Evolutionary conservation across 2,888 invertebrate species (phyloP), one percentile per base, ranked within the genome.

Genomic region (Pocota personata): DNA sequence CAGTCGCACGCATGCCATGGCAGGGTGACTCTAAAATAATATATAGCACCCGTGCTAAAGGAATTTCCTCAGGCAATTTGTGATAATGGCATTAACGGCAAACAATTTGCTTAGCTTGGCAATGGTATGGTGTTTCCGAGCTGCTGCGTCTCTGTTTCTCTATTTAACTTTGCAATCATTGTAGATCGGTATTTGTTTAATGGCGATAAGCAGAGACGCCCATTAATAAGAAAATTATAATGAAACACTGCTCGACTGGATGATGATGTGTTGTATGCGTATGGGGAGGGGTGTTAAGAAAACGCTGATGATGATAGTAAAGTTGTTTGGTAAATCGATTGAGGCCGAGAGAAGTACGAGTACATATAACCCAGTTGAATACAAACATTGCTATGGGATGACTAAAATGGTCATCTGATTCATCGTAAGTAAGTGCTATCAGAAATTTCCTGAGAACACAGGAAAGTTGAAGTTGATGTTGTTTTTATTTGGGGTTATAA

Each of bases 141-240:
- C 55, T 64, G 35, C 66, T 43, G 37, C 46, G 27, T 21, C 55
- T 7, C 50, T n/a, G 27, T 5, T 14, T 19, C 30, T 40, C 40
- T 32, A 12, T 69, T 71, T 64, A 35, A 62, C 62, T 71, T 71
- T 62, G 64, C 43, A 64, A 72, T 72, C 72, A 66, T 37, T 64
- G 64, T 67, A 72, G 79, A 79, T 79, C 66, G 64, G 80, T 73
- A 76, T 86, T 82, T 86, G 80, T 82, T 72, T 72, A 66, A 58
- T 48, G 58, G 52, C 24, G 86, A 86, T 86, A 86, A 86, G 82
- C 72, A 55, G 60, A 60, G 76, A 86, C 86, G 72, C 86, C 86
- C 82, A 86, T 77, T 82, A 86, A 86, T 86, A 75, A 80, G 40
- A 64, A 79, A 75, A 76, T 67, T 58, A 40, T 40, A 82, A 86